Percentiles rank a stretch among this genome's conserved stretches.
Conservation (phyloP, 2,797 vertebrate species). For the Oreochromis mossambicus region DNA sequence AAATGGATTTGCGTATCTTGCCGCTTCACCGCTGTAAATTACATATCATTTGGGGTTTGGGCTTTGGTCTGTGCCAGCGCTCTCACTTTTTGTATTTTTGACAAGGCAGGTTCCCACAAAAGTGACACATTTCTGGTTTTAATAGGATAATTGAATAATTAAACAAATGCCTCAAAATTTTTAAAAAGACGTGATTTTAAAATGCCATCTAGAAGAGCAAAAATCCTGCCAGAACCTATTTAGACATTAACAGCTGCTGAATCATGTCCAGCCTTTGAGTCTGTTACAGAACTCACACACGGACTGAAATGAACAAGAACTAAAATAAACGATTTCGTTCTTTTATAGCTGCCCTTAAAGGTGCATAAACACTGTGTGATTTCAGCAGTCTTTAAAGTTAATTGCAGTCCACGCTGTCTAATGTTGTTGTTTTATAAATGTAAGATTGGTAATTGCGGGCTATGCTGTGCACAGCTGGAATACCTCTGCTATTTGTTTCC, state of each 20-base stretch:
- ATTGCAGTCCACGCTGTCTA: neutral
- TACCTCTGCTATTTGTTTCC: neutral
- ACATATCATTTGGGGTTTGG: fast-evolving
- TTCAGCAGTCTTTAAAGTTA: neutral
- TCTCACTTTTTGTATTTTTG: neutral
- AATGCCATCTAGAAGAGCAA: fast-evolving
- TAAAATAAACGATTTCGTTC: neutral
- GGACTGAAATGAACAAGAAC: neutral
- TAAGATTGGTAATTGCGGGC: fast-evolving
- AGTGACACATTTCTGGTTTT: neutral
- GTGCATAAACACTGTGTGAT: neutral
- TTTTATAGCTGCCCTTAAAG: neutral
- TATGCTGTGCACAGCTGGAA: neutral
- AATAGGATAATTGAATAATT: neutral
- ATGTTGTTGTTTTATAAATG: neutral
- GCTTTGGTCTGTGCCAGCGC: too few species aligned
- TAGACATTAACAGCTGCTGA: neutral
- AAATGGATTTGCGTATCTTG: fast-evolving
- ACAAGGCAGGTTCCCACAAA: neutral
- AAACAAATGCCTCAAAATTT: neutral
- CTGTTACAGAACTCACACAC: fast-evolving
- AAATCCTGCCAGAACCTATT: neutral
- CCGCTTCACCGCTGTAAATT: neutral
- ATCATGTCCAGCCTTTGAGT: neutral
- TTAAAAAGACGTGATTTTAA: neutral